These are phyloP conservation scores for Nesoenas mayeri DNA, from an alignment of 2,113 vertebrate species.

Conservation along the genomic window DNA sequence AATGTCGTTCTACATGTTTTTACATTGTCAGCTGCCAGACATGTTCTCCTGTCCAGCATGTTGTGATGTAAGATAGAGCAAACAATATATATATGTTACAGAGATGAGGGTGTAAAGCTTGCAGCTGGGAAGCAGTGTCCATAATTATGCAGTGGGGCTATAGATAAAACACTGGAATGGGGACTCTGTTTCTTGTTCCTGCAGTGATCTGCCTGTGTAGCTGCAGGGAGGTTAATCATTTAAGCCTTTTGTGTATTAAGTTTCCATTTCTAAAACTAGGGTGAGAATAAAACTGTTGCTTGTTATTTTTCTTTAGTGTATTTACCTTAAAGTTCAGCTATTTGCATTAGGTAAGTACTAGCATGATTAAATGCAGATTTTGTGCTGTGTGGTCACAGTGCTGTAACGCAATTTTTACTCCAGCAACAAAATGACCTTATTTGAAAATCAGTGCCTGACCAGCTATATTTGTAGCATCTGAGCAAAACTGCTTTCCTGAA, in stretches of 20 bases:
- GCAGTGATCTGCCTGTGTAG: background rate
- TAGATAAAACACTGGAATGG: background rate
- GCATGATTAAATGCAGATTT: background rate
- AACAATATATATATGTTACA: background rate
- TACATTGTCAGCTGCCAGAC: background rate
- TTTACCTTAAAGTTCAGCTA: background rate
- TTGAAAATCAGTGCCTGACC: background rate
- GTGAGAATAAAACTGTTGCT: background rate
- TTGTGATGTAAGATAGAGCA: background rate
- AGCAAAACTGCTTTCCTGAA: background rate
- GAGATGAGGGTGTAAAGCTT: background rate
- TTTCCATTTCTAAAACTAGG: background rate
- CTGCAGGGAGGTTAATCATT: background rate
- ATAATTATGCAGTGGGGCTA: background rate
- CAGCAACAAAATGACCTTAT: background rate
- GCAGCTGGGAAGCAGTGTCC: background rate
- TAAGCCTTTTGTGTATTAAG: background rate
- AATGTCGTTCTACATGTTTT: background rate
- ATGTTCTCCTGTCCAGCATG: background rate
- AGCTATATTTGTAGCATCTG: fast-evolving
- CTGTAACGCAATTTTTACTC: background rate
- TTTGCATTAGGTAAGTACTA: background rate
- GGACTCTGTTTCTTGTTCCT: background rate
- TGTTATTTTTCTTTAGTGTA: background rate
- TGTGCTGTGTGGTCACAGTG: background rate